Base-by-base conservation (phyloP, 2,888 invertebrate species). In the Mantis religiosa region DNA sequence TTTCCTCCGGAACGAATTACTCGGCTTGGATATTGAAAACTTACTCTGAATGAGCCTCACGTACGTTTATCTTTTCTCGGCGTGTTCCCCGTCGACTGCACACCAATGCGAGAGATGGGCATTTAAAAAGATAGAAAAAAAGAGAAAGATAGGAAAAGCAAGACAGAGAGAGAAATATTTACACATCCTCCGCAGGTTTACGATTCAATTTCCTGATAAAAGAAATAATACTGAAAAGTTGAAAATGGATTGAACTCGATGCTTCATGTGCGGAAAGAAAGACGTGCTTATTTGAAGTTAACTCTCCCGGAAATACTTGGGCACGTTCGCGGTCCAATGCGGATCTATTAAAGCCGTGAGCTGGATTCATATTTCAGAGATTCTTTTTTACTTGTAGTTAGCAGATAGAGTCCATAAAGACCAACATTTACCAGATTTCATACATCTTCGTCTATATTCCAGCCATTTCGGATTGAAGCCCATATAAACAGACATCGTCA, bases 131-230 rank as follows among this genome's bases (percentile, higher is more conserved):
- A 25, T 20, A 30, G 28, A 47, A 28, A 86, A 71, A 54, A 54
- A 28, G 86, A 81, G 7, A 71, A 81, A 87, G 54, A 54, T n/a
- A 88, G 54, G 7, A 54, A 54, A 25, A 86, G 54, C 25, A n/a
- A 27, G 54, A 84, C 27, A 54, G 71, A 81, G 54, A 54, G 89
- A 87, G 88, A 86, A 89, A 89, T 89, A 89, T 89, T 89, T 89
- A 89, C 89, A 87, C 89, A 89, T 89, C 89, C 87, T 87, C 87
- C 88, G 28, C 54, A 88, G 85, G 84, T 89, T 89, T 89, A 89
- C 89, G 89, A 89, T 89, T 89, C 89, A 89, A 89, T 89, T 89
- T 89, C 89, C 87, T 89, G 89, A 89, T 89, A 89, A 88, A 88
- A 88, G 84, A 87, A 84, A 88, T 84, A 83, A 71, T 83, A 30